These are phyloP conservation scores for Andricus quercusramuli DNA, from an alignment of 2,888 invertebrate species.

Conservation along the genomic window DNA sequence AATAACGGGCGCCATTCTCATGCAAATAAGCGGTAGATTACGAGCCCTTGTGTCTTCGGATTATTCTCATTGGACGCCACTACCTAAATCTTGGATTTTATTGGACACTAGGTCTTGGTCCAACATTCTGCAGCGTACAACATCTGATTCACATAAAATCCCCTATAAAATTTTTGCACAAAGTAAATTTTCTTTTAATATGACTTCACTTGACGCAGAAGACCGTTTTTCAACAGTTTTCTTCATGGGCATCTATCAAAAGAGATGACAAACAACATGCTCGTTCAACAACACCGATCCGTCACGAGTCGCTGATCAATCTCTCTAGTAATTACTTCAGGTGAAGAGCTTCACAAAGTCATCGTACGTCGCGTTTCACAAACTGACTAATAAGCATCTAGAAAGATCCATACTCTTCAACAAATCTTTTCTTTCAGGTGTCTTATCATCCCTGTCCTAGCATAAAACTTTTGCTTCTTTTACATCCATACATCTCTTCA, in stretches of 20 bases:
- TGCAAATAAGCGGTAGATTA: constrained; percentile 73
- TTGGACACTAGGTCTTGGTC: constrained; percentile 41
- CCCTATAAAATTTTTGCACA: not conserved
- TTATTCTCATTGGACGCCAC: constrained; percentile 70
- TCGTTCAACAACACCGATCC: no score
- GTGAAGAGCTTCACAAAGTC: no score
- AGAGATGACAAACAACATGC: no score
- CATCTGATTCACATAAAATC: not conserved
- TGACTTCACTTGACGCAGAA: not conserved
- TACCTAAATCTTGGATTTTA: constrained; percentile 60
- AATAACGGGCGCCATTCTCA: constrained; percentile 74
- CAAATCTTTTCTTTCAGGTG: no score
- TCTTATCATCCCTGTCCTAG: no score
- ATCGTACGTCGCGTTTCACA: no score
- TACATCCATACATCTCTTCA: no score
- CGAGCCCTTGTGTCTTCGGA: constrained; percentile 71
- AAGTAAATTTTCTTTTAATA: not conserved
- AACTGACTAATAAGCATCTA: no score
- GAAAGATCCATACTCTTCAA: no score
- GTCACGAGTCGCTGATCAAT: no score
- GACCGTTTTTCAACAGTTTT: not conserved
- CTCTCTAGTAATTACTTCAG: no score
- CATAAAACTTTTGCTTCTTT: no score
- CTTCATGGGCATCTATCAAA: not conserved
- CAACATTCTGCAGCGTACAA: not conserved